Conservation (phyloP, 2,888 invertebrate genomes). For the Kryphioiulus occultus region DNA sequence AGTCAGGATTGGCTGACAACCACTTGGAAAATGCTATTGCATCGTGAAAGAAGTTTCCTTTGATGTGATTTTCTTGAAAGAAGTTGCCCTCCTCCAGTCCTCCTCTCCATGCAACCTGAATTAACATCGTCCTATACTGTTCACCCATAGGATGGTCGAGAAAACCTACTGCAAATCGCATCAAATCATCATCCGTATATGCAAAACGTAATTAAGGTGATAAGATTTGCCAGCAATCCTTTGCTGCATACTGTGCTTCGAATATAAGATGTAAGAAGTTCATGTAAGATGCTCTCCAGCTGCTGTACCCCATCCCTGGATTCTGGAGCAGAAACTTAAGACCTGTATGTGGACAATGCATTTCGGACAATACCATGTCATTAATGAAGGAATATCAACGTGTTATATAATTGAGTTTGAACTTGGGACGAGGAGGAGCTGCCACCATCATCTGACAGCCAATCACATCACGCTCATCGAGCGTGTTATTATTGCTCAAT, state of each 20-base stretch:
- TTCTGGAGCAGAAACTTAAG: not conserved
- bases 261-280: not conserved
- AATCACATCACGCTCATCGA: conserved; percentile 10
- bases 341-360: not conserved
- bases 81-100: not conserved
- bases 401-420: conserved; percentile 5
- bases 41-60: not conserved
- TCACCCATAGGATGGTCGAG: not conserved
- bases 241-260: not conserved
- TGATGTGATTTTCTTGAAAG: conserved; percentile 6
- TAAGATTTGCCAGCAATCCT: not conserved
- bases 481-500: not conserved
- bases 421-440: conserved; percentile 9
- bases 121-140: not conserved
- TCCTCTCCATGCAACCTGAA: conserved; percentile 14
- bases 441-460: not conserved
- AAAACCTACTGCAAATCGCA: conserved; percentile 6
- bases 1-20: not conserved
- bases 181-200: not conserved
- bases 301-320: not conserved
- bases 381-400: not conserved
- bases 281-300: not conserved
- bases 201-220: not conserved
- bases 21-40: not conserved
- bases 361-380: not conserved